A percentile compares a stretch with the other conserved stretches of the same genome.
Conservation (phyloP, 2,113 vertebrate species). For the Leptosomus discolor region DNA sequence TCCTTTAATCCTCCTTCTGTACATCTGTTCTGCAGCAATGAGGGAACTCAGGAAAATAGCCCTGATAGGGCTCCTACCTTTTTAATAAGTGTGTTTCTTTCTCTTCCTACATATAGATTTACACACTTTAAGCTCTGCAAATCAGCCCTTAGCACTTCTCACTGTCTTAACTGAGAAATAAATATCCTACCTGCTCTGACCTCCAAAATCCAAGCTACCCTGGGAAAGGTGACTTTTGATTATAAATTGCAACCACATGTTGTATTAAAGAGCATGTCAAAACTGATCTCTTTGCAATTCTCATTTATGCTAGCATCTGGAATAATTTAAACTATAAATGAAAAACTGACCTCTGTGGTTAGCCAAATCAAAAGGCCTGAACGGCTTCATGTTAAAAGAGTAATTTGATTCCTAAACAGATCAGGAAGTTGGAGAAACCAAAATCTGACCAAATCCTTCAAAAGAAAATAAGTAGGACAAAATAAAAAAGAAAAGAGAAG, state of each 20-base stretch:
- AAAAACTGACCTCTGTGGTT: slow-evolving; percentile 38
- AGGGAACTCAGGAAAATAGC: background rate
- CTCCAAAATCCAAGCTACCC: background rate
- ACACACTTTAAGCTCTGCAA: background rate
- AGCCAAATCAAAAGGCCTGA: slow-evolving; percentile 4
- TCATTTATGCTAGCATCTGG: slow-evolving; percentile 20
- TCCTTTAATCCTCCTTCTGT: background rate
- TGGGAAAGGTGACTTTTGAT: background rate
- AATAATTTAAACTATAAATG: slow-evolving; percentile 48
- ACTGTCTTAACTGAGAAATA: background rate
- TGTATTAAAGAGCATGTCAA: slow-evolving; percentile 6
- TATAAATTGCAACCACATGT: background rate
- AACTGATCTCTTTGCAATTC: background rate
- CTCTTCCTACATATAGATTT: background rate
- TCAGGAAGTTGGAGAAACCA: background rate
- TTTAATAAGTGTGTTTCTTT: background rate
- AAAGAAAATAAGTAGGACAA: background rate
- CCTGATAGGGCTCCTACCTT: background rate
- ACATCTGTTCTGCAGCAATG: background rate
- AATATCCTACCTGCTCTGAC: background rate
- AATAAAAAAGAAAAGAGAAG: background rate
- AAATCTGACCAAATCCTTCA: background rate
- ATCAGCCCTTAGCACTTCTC: background rate
- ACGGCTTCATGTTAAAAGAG: background rate
- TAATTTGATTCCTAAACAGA: slow-evolving; percentile 7